Evolutionary conservation across 2,113 vertebrate genomes (phyloP).

Genomic region (Hepsetus odoe): DNA sequence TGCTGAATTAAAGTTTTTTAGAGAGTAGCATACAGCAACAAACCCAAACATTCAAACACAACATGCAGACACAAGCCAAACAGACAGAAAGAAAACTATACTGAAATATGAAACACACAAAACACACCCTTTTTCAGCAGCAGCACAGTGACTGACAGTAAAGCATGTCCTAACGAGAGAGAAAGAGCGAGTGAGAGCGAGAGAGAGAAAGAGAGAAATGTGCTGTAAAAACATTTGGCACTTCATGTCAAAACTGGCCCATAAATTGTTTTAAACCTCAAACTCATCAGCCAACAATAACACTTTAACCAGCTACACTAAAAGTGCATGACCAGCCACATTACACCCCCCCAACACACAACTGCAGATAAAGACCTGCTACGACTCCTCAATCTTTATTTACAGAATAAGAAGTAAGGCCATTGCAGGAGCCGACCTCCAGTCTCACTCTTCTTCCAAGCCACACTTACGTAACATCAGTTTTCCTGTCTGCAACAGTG

Average conservation of each 20-base stretch:
- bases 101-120: slow-evolving; percentile 21
- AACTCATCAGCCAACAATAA: slow-evolving; percentile 1
- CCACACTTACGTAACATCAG: not conserved
- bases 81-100: slow-evolving; percentile 20
- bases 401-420: slow-evolving; percentile 16
- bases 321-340: not conserved
- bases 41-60: not conserved
- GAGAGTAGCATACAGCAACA: not conserved
- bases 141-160: slow-evolving; percentile 22
- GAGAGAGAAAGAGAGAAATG: slow-evolving; percentile 8
- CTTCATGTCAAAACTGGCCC: slow-evolving; percentile 71
- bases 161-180: slow-evolving; percentile 37
- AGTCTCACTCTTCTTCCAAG: not conserved
- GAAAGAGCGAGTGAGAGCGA: not conserved
- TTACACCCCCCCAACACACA: not conserved
- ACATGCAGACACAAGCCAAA: slow-evolving; percentile 19
- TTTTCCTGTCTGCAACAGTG: not conserved
- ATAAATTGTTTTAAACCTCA: slow-evolving; percentile 29
- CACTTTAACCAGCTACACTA: slow-evolving; percentile 5
- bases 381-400: slow-evolving; percentile 11
- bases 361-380: not conserved
- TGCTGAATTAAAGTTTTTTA: not conserved
- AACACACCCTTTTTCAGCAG: slow-evolving; percentile 5
- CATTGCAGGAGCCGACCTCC: slow-evolving; percentile 11
- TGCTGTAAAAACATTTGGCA: slow-evolving; percentile 1